Conservation (phyloP, 1,140 invertebrate species). For the Ips nitidus region DNA sequence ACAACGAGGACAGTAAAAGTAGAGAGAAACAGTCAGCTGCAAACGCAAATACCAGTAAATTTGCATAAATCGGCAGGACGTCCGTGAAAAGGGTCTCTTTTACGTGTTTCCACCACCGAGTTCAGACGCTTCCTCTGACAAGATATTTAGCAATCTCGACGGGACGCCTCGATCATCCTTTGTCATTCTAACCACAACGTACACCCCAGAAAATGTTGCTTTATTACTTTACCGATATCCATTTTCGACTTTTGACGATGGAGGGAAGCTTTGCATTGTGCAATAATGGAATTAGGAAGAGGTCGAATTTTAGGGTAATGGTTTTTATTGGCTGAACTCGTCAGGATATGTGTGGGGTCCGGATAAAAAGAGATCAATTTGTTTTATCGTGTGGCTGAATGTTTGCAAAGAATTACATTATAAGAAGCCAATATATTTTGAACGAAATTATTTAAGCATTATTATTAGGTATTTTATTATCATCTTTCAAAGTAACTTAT, state of each 20-base stretch:
- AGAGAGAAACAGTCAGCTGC: neutral
- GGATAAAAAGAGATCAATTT: constrained; percentile 26
- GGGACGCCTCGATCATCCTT: constrained; percentile 36
- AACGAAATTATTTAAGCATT: too few species aligned
- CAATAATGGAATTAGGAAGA: constrained; percentile 30
- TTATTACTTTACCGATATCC: constrained; percentile 35
- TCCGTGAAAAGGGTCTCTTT: constrained; percentile 15
- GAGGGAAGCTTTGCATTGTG: constrained; percentile 23
- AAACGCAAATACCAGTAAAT: constrained; percentile 2
- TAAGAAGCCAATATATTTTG: too few species aligned
- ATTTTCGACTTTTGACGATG: constrained; percentile 27
- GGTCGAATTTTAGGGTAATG: constrained; percentile 24
- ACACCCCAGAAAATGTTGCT: constrained; percentile 31
- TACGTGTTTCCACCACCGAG: constrained; percentile 15
- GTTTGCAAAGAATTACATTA: too few species aligned
- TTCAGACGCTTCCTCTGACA: constrained; percentile 33
- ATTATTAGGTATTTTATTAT: too few species aligned
- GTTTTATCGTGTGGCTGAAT: constrained; percentile 1
- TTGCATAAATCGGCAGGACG: constrained; percentile 18
- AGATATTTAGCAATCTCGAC: constrained; percentile 38
- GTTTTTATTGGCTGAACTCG: neutral
- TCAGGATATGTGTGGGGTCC: constrained; percentile 12
- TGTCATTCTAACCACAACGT: constrained; percentile 30
- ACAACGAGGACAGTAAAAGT: too few species aligned
- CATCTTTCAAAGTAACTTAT: too few species aligned